Conservation (phyloP, 2,797 vertebrate species). For the Syngnathus rostellatus region DNA sequence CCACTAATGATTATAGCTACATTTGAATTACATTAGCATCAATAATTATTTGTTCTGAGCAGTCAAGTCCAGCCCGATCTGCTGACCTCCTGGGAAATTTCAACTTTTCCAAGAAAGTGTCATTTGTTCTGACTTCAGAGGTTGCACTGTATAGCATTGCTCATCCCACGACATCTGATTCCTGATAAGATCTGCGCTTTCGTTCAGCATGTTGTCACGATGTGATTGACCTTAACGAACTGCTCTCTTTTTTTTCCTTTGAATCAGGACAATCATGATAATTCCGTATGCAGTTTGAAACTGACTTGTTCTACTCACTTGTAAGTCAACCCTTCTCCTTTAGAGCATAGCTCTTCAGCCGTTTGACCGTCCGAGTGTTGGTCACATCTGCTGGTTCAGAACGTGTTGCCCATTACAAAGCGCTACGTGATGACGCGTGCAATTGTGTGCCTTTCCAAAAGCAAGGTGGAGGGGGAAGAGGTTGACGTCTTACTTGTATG, state of each 20-base stretch:
- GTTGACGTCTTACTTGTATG: constrained; percentile 82
- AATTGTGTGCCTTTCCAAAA: constrained; percentile 2
- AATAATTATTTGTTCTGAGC: no score
- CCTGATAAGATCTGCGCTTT: neutral
- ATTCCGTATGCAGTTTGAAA: constrained; percentile 39
- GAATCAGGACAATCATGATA: constrained; percentile 30
- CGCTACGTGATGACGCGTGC: constrained; percentile 16
- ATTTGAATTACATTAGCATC: no score
- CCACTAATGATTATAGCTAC: no score
- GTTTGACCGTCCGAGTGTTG: constrained; percentile 81
- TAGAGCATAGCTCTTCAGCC: constrained; percentile 90
- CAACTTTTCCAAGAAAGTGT: neutral
- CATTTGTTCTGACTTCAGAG: neutral
- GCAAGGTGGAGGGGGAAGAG: neutral
- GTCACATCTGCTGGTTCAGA: constrained; percentile 78
- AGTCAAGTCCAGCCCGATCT: no score
- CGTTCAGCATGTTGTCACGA: neutral
- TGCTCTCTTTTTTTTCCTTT: constrained; percentile 1
- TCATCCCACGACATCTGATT: neutral
- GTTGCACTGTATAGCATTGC: neutral
- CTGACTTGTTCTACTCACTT: constrained; percentile 79
- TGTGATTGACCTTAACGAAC: neutral
- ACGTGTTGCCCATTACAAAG: constrained; percentile 72
- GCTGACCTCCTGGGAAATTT: neutral
- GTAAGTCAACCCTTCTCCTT: constrained; percentile 90